Evolutionary conservation across 2,113 vertebrate species (phyloP), one percentile per base, ranked within the genome.

Genomic region (Elephantulus edwardii): DNA sequence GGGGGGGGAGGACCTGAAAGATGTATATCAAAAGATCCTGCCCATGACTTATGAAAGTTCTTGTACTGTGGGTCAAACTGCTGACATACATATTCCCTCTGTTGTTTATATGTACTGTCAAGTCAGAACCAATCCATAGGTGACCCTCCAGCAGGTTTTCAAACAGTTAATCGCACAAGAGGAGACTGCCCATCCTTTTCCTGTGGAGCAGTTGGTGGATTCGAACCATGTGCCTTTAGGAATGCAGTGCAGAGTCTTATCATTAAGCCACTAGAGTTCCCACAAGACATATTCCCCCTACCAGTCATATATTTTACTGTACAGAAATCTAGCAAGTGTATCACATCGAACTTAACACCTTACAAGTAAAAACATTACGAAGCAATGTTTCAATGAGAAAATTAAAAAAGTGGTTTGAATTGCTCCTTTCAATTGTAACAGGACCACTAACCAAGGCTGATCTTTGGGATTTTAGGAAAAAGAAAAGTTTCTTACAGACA

Each of bases 341-440:
- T 38, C 38, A 80, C 60, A 77, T 58, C 52, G 58, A 88, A n/a
- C 54, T 5, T 48, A 87, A 42, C 86, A 56, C 46, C 40, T 85
- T 93, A 78, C 13, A 89, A 80, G 5, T 72, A 86, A 83, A 85
- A 83, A 17, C n/a, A 94, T 52, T 64, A 38, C 17, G 38, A 94
- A 91, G 28, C n/a, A 89, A 33, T 33, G n/a, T 83, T 58, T 83
- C 70, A 91, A 78, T 62, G 75, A 58, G 30, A 93, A 70, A 83
- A 89, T 50, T 8, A 68, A 24, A 84, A 40, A 80, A 77, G 35
- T 40, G 50, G 44, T 44, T 19, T 88, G 50, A 87, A 72, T 30
- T 80, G 54, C 40, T 68, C 13, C 38, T 84, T 89, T 88, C 30
- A 64, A 68, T 9, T 48, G 12, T 50, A 76, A 30, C 19, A 81